phyloP scores from a whole-genome alignment of 2,888 invertebrate species.

The Brachyopa scutellaris region DNA sequence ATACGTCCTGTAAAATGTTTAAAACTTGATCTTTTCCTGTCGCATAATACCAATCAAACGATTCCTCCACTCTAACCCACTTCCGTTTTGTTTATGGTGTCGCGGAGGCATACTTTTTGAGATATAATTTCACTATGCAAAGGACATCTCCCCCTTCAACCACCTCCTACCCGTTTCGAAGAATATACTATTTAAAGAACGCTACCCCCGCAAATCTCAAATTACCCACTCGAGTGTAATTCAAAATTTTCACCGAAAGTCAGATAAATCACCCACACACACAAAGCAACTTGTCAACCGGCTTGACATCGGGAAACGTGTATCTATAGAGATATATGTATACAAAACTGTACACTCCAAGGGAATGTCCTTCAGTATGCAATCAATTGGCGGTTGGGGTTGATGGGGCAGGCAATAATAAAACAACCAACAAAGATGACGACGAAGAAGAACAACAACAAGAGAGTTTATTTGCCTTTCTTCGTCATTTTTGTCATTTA shows the following conservation, averaged over 20 bases:
- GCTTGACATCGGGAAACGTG: slow-evolving; percentile 21
- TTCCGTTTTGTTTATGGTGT: not conserved
- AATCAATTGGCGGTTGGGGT: not conserved
- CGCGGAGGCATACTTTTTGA: not conserved
- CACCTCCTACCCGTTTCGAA: not conserved
- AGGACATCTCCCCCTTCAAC: not conserved
- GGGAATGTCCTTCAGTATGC: slow-evolving; percentile 1
- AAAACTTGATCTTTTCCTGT: slow-evolving; percentile 1
- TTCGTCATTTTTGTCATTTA: slow-evolving; percentile 40
- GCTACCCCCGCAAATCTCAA: too few relatives aligned
- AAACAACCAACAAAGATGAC: not conserved
- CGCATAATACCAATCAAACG: slow-evolving; percentile 25
- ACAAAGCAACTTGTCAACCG: slow-evolving; percentile 24
- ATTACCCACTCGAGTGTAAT: not conserved
- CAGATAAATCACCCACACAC: slow-evolving; percentile 46
- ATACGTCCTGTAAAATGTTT: not conserved
- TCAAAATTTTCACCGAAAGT: slow-evolving; percentile 25
- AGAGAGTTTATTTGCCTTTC: not conserved
- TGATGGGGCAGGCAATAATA: not conserved
- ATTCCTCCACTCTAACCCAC: not conserved
- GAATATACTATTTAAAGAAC: not conserved
- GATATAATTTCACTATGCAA: slow-evolving; percentile 2
- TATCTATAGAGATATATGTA: too few relatives aligned
- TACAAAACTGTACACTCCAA: slow-evolving; percentile 5
- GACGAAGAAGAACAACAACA: not conserved